Evolutionary conservation across 2,888 invertebrate genomes (phyloP).

Genomic region (Sycophila texana): DNA sequence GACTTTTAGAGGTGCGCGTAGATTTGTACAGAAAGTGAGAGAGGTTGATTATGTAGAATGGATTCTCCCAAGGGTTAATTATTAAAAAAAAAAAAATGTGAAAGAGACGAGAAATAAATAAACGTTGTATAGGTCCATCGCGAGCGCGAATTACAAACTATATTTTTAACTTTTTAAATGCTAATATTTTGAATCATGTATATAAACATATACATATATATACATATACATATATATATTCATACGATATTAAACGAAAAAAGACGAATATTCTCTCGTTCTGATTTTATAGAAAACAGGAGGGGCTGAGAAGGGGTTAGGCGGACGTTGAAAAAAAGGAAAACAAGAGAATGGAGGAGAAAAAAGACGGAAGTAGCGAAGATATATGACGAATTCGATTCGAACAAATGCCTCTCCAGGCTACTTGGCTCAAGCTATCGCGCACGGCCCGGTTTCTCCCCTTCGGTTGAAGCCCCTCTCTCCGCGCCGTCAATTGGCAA

Average conservation of each 20-base stretch:
- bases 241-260: constrained; percentile 70
- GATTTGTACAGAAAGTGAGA: constrained; percentile 38
- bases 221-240: constrained; percentile 65
- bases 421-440: constrained; percentile 28
- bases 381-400: constrained; percentile 42
- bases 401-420: constrained; percentile 52
- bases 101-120: constrained; percentile 53
- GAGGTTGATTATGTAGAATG: constrained; percentile 55
- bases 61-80: constrained; percentile 53
- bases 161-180: constrained; percentile 75
- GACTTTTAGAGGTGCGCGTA: constrained; percentile 4
- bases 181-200: constrained; percentile 74
- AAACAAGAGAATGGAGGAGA: constrained; percentile 23
- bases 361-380: constrained; percentile 13
- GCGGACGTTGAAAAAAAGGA: constrained; percentile 16
- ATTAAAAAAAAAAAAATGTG: constrained; percentile 54
- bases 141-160: constrained; percentile 74
- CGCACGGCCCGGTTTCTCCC: constrained; percentile 32
- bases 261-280: constrained; percentile 66
- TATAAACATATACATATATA: constrained; percentile 64
- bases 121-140: constrained; percentile 70
- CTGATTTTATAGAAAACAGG: constrained; percentile 58
- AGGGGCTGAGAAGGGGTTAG: not conserved
- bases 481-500: constrained; percentile 60
- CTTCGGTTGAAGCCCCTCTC: constrained; percentile 50